These are phyloP conservation scores for Polypedilum pembai DNA, from an alignment of 1,140 invertebrate genomes.

Conservation along the genomic window DNA sequence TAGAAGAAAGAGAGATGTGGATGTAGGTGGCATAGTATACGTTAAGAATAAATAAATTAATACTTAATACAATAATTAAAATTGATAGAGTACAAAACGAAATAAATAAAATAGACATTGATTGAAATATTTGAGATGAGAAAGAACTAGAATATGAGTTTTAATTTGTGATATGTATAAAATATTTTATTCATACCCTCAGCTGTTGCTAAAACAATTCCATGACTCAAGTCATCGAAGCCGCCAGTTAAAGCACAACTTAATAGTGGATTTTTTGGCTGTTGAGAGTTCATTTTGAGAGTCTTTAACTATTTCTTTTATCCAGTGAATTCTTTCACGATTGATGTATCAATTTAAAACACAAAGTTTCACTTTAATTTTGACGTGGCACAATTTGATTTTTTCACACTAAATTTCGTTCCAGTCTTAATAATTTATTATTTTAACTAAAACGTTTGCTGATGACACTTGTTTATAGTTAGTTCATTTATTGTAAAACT, in stretches of 20 bases:
- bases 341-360: neutral
- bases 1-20: no score
- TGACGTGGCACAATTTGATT: constrained; percentile 1
- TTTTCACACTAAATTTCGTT: neutral
- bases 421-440: no score
- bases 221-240: neutral
- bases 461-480: no score
- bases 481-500: no score
- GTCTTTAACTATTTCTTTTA: neutral
- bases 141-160: neutral
- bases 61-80: constrained; percentile 1
- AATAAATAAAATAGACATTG: neutral
- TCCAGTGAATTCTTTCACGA: neutral
- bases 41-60: neutral
- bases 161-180: neutral
- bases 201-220: constrained; percentile 20
- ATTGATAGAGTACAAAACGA: constrained; percentile 9
- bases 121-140: constrained; percentile 1
- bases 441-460: no score
- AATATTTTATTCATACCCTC: neutral
- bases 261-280: constrained; percentile 4
- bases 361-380: neutral
- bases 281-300: neutral
- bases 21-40: neutral
- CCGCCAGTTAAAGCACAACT: neutral